These are phyloP conservation scores for Prosapia bicincta DNA, from an alignment of 2,888 invertebrate species.

Conservation along the genomic window DNA sequence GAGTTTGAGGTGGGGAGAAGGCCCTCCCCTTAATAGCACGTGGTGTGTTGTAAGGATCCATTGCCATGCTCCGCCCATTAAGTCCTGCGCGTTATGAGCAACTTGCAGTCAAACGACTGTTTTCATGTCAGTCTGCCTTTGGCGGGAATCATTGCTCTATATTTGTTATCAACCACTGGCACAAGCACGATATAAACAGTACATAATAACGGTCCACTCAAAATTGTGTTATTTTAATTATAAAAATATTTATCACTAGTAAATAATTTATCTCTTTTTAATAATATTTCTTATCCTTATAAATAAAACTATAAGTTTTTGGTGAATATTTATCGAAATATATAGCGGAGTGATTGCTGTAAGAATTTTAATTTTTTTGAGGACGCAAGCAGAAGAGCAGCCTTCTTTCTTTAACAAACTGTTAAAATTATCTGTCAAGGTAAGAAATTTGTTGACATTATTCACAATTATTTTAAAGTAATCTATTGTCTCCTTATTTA, in stretches of 20 bases:
- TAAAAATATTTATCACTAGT: too few relatives aligned
- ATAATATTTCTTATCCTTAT: too few relatives aligned
- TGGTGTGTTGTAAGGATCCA: conserved; percentile 12
- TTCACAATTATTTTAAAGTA: too few relatives aligned
- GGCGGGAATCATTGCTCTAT: conserved; percentile 4
- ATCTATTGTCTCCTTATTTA: too few relatives aligned
- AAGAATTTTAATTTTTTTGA: neutral
- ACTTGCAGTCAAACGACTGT: neutral
- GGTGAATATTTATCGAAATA: neutral
- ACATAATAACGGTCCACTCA: too few relatives aligned
- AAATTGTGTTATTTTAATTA: too few relatives aligned
- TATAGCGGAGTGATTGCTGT: neutral
- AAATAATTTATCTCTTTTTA: too few relatives aligned
- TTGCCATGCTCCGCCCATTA: conserved; percentile 23
- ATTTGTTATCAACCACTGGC: neutral
- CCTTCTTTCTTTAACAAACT: too few relatives aligned
- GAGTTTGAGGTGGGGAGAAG: conserved; percentile 15
- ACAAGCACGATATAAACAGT: neutral
- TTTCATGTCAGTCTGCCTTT: neutral
- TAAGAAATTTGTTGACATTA: neutral
- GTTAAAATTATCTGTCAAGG: neutral
- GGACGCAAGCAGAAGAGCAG: too few relatives aligned
- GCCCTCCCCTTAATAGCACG: conserved; percentile 12
- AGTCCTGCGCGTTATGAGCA: conserved; percentile 5
- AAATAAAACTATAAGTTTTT: too few relatives aligned